Base-by-base conservation (phyloP, 1,140 invertebrate species). In the Geopemphigus sp. region DNA sequence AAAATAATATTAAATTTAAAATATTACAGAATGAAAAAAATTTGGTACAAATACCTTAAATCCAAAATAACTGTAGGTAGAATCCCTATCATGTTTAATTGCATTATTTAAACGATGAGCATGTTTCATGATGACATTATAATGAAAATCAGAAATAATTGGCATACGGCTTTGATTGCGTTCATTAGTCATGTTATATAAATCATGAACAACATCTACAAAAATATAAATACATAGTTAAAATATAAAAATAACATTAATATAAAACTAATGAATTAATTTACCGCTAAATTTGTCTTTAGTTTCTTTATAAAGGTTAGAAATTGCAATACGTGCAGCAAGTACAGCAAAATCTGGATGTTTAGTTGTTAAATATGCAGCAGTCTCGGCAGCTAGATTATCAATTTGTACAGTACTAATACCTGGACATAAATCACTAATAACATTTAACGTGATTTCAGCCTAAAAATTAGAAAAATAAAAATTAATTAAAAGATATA, bases 61-160 rank as follows among this genome's bases (percentile, higher is more conserved):
- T 54, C 97, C 98, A 90, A 99, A 99, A 85, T 98, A 99, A 85
- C 97, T 98, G 85, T 98, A 99, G 80, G 89, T 92, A 84, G 96
- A 99, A 87, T 99, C 98, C 82, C 98, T 89, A 84, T 99, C 95
- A 87, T 99, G 98, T 70, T 98, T 95, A 83, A 99, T 98, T 5
- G 95, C 92, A n/a, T 95, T 96, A 86, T 99, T 96, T 1, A 99
- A 85, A 83, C 88, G 88, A 80, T 97, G 94, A 45, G 94, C 92
- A 88, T 99, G 91, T 45, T 93, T 89, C 87, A 93, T 91, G 3
- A 99, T 92, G 66, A 99, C 91, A 54, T 93, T 88, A 82, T 95
- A 91, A 84, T 94, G 90, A 78, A 90, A 89, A 32, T 96, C 89
- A 1, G 94, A 95, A 73, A 99, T 95, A 90, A 98, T 92, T 4